Evolutionary conservation across 2,888 invertebrate species (phyloP).

Genomic region (Drosophila rubida): DNA sequence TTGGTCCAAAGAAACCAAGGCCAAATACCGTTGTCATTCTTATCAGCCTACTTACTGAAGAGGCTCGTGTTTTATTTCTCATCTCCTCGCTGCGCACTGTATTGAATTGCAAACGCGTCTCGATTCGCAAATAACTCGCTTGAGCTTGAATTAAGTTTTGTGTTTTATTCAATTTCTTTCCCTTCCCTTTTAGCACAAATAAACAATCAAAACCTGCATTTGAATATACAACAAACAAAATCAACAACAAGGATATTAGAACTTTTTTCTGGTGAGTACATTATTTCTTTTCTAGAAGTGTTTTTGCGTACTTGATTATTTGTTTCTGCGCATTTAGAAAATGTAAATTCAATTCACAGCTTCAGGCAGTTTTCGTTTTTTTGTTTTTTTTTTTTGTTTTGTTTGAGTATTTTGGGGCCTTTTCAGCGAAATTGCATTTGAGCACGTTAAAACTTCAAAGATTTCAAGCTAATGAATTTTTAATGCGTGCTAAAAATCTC

Average conservation of each 20-base stretch:
- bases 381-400: background rate
- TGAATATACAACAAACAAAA: background rate
- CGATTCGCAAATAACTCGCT: constrained; percentile 3
- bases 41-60: background rate
- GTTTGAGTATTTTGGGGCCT: too few relatives aligned
- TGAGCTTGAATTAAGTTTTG: constrained; percentile 35
- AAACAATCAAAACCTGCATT: constrained; percentile 28
- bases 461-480: constrained; percentile 55
- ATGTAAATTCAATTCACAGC: background rate
- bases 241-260: background rate
- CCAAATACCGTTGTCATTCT: constrained; percentile 26
- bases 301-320: background rate
- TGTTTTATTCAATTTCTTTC: constrained; percentile 15
- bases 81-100: background rate
- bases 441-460: constrained; percentile 31
- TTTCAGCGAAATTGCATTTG: constrained; percentile 26
- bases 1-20: constrained; percentile 29
- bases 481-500: constrained; percentile 53
- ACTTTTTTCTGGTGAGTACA: constrained; percentile 20
- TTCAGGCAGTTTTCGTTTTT: background rate
- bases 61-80: background rate
- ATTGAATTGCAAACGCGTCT: constrained; percentile 10
- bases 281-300: background rate
- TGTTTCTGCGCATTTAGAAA: background rate
- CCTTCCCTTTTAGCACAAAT: constrained; percentile 21